These are phyloP conservation scores for Rhynchonycteris naso DNA, from an alignment of 2,797 vertebrate genomes.

Conservation along the genomic window DNA sequence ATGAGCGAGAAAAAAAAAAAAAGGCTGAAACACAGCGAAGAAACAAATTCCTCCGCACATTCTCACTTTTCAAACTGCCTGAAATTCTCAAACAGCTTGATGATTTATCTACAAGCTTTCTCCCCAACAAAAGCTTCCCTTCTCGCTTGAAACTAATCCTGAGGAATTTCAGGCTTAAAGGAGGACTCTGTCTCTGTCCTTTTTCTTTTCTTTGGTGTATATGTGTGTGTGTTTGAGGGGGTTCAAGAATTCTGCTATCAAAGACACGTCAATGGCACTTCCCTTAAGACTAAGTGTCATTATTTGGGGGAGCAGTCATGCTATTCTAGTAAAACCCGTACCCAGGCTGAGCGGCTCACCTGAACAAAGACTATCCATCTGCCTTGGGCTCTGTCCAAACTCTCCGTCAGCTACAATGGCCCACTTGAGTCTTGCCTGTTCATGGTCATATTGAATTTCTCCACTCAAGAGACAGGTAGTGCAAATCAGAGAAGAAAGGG, in stretches of 20 bases:
- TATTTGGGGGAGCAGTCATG: background rate
- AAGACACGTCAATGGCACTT: background rate
- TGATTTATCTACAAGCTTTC: slow-evolving; percentile 4
- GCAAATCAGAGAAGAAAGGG: slow-evolving; percentile 22
- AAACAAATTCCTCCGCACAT: background rate
- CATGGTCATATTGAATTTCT: background rate
- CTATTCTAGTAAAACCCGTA: background rate
- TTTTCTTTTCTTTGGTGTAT: background rate
- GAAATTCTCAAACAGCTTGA: slow-evolving; percentile 36
- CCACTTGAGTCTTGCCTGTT: background rate
- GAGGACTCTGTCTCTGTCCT: background rate
- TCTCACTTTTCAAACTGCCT: slow-evolving; percentile 29
- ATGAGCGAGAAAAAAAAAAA: background rate
- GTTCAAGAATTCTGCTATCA: background rate
- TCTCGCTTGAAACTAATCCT: slow-evolving; percentile 37
- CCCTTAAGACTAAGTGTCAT: background rate
- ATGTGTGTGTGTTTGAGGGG: background rate
- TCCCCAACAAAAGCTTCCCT: background rate
- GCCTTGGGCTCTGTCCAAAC: background rate
- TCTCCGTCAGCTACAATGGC: background rate
- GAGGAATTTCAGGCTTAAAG: slow-evolving; percentile 34
- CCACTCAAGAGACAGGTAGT: slow-evolving; percentile 9
- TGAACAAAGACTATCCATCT: background rate
- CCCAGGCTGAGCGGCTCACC: background rate
- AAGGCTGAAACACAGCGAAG: background rate